These are phyloP conservation scores for Lepidocyrtoides sp. DNA, from an alignment of 2,888 invertebrate species.

Conservation along the genomic window DNA sequence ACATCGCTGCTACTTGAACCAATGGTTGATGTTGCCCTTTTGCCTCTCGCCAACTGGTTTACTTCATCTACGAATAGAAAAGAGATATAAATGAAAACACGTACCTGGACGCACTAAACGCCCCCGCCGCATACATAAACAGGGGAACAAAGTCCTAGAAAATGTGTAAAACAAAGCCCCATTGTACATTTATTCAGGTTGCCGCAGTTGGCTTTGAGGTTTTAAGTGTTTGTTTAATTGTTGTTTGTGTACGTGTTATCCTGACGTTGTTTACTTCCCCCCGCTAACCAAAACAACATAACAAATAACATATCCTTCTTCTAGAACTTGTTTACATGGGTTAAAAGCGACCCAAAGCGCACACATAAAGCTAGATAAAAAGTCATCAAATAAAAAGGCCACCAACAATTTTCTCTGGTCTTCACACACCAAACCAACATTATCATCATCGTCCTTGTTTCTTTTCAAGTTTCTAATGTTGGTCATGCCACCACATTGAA, in stretches of 20 bases:
- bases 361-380: constrained; percentile 1
- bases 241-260: constrained; percentile 38
- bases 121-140: neutral
- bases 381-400: constrained; percentile 43
- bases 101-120: neutral
- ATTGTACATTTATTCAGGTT: neutral
- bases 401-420: constrained; percentile 18
- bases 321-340: constrained; percentile 7
- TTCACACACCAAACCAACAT: neutral
- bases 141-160: neutral
- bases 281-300: neutral
- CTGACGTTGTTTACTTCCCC: neutral
- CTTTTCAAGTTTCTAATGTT: neutral
- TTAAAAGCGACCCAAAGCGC: neutral
- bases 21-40: constrained; percentile 60
- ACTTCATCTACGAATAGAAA: neutral
- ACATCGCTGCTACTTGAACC: neutral
- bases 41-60: constrained; percentile 55
- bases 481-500: neutral
- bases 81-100: neutral
- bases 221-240: constrained; percentile 42
- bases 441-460: neutral
- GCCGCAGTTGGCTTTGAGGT: neutral
- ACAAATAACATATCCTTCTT: constrained; percentile 33
- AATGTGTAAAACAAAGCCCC: neutral